These are phyloP conservation scores for Turnix velox DNA, from an alignment of 2,113 vertebrate species.

Conservation along the genomic window DNA sequence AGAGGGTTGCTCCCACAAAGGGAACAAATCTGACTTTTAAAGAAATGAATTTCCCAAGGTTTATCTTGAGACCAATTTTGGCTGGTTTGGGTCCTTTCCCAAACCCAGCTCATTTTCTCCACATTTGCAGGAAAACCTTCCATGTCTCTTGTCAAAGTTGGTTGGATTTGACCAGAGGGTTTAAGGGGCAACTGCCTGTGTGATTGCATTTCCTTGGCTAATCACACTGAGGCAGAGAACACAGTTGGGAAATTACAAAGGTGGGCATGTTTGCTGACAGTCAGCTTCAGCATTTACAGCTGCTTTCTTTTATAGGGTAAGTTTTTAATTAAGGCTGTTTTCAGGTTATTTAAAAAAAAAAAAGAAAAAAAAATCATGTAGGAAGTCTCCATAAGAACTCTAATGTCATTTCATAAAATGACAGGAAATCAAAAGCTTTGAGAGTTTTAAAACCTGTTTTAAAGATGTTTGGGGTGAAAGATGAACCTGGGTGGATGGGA, in stretches of 20 bases:
- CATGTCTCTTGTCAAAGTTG: conserved; percentile 50
- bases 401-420: conserved; percentile 5
- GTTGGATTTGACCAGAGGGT: conserved; percentile 56
- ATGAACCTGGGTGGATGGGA: conserved; percentile 1
- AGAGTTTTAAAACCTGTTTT: not conserved
- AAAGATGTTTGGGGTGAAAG: not conserved
- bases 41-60: not conserved
- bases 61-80: rapidly evolving
- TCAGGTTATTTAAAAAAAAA: not conserved
- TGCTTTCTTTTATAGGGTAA: conserved; percentile 46
- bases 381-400: not conserved
- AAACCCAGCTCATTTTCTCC: not conserved
- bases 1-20: not conserved
- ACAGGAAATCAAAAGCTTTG: conserved; percentile 31
- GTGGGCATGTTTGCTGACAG: conserved; percentile 17
- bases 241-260: conserved; percentile 37
- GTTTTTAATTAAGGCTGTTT: conserved; percentile 23
- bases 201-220: conserved; percentile 47
- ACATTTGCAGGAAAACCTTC: not conserved
- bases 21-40: not conserved
- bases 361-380: not conserved
- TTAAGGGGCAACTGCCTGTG: conserved; percentile 58
- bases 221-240: conserved; percentile 13
- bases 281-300: conserved; percentile 46
- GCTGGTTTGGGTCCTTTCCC: not conserved